Evolutionary conservation across 1,140 invertebrate species (phyloP).

Genomic region (Ceratoteleas bidentatus): DNA sequence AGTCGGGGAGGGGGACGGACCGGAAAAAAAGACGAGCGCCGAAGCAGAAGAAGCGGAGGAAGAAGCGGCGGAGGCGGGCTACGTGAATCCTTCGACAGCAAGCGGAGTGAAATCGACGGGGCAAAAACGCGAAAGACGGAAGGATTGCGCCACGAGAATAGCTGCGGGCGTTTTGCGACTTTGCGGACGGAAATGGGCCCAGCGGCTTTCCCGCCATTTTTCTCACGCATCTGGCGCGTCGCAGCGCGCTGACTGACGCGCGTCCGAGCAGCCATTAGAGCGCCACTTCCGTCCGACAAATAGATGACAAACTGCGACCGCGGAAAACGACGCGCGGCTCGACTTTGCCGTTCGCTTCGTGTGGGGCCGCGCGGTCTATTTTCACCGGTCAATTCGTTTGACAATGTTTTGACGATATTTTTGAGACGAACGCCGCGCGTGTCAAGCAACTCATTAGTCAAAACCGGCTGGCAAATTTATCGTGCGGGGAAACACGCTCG

Average conservation of each 20-base stretch:
- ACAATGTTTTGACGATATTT: too few relatives aligned
- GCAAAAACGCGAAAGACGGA: slow-evolving; percentile 49
- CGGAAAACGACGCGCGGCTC: slow-evolving; percentile 44
- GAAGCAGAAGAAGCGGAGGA: neutral
- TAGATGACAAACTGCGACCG: slow-evolving; percentile 52
- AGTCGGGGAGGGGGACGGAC: too few relatives aligned
- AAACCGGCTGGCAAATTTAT: too few relatives aligned
- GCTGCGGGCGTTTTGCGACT: slow-evolving; percentile 54
- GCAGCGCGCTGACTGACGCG: slow-evolving; percentile 34
- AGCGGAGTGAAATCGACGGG: slow-evolving; percentile 54
- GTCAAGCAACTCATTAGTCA: too few relatives aligned
- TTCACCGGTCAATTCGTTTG: too few relatives aligned
- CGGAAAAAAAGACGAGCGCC: too few relatives aligned
- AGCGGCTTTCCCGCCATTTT: slow-evolving; percentile 34
- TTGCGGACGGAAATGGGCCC: slow-evolving; percentile 42
- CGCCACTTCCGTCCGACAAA: slow-evolving; percentile 57
- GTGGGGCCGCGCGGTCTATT: slow-evolving; percentile 24
- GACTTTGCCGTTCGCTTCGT: slow-evolving; percentile 36
- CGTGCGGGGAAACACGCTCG: too few relatives aligned
- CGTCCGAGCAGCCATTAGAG: slow-evolving; percentile 50
- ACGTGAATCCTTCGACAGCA: slow-evolving; percentile 54
- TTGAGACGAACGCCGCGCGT: too few relatives aligned
- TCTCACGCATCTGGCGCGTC: slow-evolving; percentile 54
- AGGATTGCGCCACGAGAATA: slow-evolving; percentile 65
- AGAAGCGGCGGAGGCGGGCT: slow-evolving; percentile 1